Evolutionary conservation across 2,113 vertebrate genomes (phyloP).

Genomic region (Piprites chloris): DNA sequence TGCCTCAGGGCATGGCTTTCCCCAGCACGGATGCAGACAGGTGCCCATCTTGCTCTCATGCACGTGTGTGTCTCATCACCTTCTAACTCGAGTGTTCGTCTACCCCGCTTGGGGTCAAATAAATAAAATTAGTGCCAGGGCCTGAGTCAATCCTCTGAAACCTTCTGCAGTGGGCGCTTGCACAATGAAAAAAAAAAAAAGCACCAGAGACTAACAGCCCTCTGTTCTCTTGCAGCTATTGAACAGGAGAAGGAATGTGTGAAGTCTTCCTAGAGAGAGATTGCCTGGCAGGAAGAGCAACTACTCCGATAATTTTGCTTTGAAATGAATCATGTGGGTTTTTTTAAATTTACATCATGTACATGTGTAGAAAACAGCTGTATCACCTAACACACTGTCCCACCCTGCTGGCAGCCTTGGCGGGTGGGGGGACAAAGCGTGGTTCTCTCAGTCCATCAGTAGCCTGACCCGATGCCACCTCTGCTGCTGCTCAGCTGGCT

Average conservation of each 20-base stretch:
- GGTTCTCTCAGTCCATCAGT: neutral
- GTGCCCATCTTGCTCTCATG: neutral
- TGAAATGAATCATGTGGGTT: constrained; percentile 21
- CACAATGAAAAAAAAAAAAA: no score
- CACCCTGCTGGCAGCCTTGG: neutral
- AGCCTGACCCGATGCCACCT: neutral
- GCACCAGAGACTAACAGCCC: neutral
- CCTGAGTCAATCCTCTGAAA: neutral
- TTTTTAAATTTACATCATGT: constrained; percentile 27
- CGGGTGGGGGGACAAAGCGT: neutral
- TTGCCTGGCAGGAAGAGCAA: neutral
- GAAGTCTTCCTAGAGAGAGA: constrained; percentile 63
- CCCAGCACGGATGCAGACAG: neutral
- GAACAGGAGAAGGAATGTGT: constrained; percentile 79
- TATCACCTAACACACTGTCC: neutral
- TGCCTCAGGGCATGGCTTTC: neutral
- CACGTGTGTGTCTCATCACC: neutral
- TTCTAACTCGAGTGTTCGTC: neutral
- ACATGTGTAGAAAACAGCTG: neutral
- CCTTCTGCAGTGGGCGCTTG: neutral
- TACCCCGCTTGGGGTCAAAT: accelerated
- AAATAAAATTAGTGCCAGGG: accelerated
- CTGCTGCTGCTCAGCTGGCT: neutral
- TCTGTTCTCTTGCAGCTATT: constrained; percentile 75
- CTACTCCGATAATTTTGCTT: neutral